Evolutionary conservation across 2,888 invertebrate species (phyloP), one percentile per base, ranked within the genome.

Genomic region (Scrobipalpa atriplicella): DNA sequence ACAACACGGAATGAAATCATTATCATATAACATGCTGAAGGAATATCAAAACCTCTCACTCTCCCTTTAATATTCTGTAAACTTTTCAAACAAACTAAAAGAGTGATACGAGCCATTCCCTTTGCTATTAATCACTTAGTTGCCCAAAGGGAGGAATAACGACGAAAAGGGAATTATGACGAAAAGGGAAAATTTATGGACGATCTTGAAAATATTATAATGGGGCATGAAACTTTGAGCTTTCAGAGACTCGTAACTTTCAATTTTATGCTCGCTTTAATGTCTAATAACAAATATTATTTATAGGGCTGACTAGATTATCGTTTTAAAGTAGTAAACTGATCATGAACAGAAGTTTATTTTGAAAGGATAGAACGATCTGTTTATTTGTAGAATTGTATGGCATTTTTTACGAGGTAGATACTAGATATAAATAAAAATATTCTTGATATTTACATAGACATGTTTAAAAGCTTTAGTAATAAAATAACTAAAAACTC

Each of bases 61-160:
- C 11, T 19, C 18, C 2, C 10, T 54, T 11, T 5, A 54, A 54
- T 11, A 54, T 19, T 54, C 18, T 54, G n/a, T 54, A 16, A 21
- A 11, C 54, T 19, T 54, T 19, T 54, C 81, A 78, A 84, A 82
- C 76, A 78, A 81, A 81, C 83, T 78, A 82, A 16, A 67, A 75
- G 21, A 68, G 73, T 69, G 74, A 78, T 72, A 75, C 73, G 65
- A 61, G 43, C 70, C 69, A 65, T 67, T 73, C 71, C 69, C 70
- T 69, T 58, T 63, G 62, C 70, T 73, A 75, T 77, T 74, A 75
- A 75, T 74, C 73, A 74, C 69, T 67, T 65, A 63, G 51, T 66
- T 66, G 61, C 60, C 43, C 61, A 54, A 65, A 67, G 64, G 21
- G 38, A 19, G 21, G 11, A 6, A 21, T 16, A 9, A 62, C 9